phyloP scores from a whole-genome alignment of 2,888 invertebrate genomes.

The Cosmia trapezina region DNA sequence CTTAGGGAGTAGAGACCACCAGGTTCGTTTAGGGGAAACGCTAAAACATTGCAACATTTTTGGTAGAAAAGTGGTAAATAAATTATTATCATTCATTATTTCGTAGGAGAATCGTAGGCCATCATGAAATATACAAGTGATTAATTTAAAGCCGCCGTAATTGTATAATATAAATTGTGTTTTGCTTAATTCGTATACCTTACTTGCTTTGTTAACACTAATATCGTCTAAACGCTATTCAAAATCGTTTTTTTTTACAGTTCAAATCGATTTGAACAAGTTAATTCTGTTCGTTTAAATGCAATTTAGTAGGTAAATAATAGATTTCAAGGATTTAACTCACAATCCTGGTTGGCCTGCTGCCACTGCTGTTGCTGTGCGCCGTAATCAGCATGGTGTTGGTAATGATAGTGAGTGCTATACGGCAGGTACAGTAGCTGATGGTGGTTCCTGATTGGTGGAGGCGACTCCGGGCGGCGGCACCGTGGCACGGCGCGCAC shows the following conservation, averaged over 20 bases:
- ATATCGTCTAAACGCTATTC: background rate
- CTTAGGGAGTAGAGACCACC: too few species aligned
- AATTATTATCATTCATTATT: background rate
- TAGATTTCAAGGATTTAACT: conserved; percentile 64
- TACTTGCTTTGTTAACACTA: background rate
- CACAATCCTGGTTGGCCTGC: conserved; percentile 79
- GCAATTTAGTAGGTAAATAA: background rate
- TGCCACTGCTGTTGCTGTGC: conserved; percentile 74
- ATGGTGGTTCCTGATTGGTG: conserved; percentile 92
- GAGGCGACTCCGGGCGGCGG: conserved; percentile 92
- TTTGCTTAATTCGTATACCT: background rate
- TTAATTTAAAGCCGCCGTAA: background rate
- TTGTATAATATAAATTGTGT: background rate
- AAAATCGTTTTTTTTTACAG: background rate
- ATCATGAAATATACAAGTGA: background rate
- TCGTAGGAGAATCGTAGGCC: background rate
- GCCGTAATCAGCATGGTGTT: conserved; percentile 78
- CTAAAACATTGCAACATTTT: background rate
- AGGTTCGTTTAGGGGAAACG: background rate
- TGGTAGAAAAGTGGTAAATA: background rate
- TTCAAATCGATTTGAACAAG: background rate
- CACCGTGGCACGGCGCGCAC: conserved; percentile 80
- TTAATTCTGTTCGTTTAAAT: background rate
- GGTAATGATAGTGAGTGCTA: conserved; percentile 86
- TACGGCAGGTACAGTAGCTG: conserved; percentile 93